Evolutionary conservation across 2,888 invertebrate species (phyloP).

Genomic region (Stratiomys singularior): DNA sequence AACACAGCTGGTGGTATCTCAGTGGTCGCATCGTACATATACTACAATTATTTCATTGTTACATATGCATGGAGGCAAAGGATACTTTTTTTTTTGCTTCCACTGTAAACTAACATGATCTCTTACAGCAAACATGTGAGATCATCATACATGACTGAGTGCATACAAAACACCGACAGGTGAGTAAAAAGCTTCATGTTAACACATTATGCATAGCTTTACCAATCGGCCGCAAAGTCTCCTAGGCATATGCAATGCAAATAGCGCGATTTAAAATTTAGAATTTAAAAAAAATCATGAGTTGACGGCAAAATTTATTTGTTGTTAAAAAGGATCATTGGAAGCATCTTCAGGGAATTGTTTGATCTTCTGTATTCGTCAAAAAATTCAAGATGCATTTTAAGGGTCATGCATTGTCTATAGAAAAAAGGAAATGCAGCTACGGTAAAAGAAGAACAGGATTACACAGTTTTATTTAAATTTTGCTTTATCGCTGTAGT

Average conservation of each 20-base stretch:
- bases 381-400: too few species aligned
- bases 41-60: constrained; percentile 60
- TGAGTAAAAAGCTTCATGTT: constrained; percentile 20
- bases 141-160: not conserved
- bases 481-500: too few species aligned
- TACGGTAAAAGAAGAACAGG: too few species aligned
- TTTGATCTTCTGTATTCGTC: too few species aligned
- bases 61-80: not conserved
- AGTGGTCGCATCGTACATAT: constrained; percentile 72
- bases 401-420: too few species aligned
- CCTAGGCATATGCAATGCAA: constrained; percentile 42
- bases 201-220: constrained; percentile 7
- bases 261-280: not conserved
- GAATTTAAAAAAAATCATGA: too few species aligned
- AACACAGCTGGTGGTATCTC: constrained; percentile 99
- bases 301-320: too few species aligned
- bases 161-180: not conserved
- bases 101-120: not conserved
- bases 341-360: too few species aligned
- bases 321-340: too few species aligned
- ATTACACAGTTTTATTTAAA: too few species aligned
- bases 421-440: too few species aligned
- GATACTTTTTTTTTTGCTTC: not conserved
- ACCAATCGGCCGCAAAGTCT: constrained; percentile 33
- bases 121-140: not conserved